Evolutionary conservation across 2,888 invertebrate genomes (phyloP), one percentile per base, ranked within the genome.

Genomic region (Trichogramma dendrolimi): DNA sequence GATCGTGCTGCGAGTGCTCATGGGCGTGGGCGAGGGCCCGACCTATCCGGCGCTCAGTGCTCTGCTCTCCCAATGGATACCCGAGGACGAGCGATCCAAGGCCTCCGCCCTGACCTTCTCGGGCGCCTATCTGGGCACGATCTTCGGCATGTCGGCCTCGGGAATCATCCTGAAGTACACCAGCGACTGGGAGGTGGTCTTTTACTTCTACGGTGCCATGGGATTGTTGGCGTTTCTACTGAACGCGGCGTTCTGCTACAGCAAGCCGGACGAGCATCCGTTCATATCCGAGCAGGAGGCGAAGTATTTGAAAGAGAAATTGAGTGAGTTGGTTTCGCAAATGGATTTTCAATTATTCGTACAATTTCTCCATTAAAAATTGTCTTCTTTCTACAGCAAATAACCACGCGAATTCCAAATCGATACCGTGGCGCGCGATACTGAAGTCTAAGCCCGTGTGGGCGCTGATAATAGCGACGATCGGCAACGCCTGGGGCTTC

Each of bases 1-100:
- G n/a, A 87, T 93, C 48, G 80, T 85, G n/a, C 75, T 92, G 8
- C 83, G 94, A 64, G 85, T 92, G 0, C 72, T 92, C 4, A 91
- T 92, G 83, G 94, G 94, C 48, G 81, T 93, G 4, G 92, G 92
- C 64, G 92, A 94, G 84, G 92, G 92, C 38, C 89, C 90, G 5
- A 91, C 91, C 0, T 91, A 88, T 75, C 92, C 91, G 2, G 93
- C 95, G 0, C 80, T 96, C 69, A 91, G 89, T 74, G 88, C 89
- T 0, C 81, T 93, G 75, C 78, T 93, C 5, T 88, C 92, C 0
- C 85, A 89, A 70, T 93, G 93, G 92, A 88, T 90, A 0, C 92
- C 92, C 0, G 80, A 88, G 1, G 84, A 86, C 1, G 70, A 70
- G 56, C 63, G 92, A 67, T 89, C 90, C 6, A 85, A 87, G 65